A percentile compares a stretch with the other conserved stretches of the same genome.
phyloP scores from a whole-genome alignment of 2,888 invertebrate species.

The Plebejus argus region DNA sequence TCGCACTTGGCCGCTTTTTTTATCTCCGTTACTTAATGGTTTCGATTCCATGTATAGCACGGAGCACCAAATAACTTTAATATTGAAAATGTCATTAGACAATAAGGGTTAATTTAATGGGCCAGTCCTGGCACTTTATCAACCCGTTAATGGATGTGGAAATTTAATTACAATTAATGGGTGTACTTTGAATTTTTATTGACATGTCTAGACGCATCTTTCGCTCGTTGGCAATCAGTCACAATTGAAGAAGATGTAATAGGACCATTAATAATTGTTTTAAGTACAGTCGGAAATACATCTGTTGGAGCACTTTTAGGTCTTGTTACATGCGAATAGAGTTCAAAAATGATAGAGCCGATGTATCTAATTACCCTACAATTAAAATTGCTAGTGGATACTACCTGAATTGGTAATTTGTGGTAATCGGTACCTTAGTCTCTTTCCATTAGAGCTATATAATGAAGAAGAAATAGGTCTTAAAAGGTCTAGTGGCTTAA shows the following conservation, averaged over 20 bases:
- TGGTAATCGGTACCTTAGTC: neutral
- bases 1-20: too few relatives aligned
- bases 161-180: neutral
- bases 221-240: slow-evolving; percentile 32
- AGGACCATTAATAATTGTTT: neutral
- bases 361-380: neutral
- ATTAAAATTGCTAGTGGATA: neutral
- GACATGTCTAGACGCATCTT: slow-evolving; percentile 9
- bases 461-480: neutral
- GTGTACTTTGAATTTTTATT: neutral
- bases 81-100: slow-evolving; percentile 10
- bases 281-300: neutral
- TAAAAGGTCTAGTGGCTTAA: neutral
- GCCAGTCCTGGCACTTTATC: neutral
- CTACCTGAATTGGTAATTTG: neutral
- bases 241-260: neutral
- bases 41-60: neutral
- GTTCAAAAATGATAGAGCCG: neutral
- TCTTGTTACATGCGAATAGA: neutral
- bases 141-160: neutral
- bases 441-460: neutral
- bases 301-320: neutral
- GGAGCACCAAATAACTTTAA: slow-evolving; percentile 28
- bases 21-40: slow-evolving; percentile 6
- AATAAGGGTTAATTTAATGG: neutral